Evolutionary conservation across 2,888 invertebrate species (phyloP).

Genomic region (Diadegma fenestrale): DNA sequence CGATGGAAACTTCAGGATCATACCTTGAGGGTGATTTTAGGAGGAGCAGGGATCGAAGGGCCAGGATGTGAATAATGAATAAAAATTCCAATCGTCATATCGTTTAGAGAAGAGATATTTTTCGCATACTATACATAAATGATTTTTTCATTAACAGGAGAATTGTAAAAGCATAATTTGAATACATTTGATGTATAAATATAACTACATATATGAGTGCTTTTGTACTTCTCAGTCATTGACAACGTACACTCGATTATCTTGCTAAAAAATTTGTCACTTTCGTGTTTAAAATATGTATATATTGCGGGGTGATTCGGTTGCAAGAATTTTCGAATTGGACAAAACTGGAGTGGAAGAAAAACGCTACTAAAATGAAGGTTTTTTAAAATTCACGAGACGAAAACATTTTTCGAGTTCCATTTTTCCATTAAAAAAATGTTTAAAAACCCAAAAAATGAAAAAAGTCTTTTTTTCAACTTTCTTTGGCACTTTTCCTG

Average conservation of each 20-base stretch:
- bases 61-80: not conserved
- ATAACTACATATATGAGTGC: slow-evolving; percentile 81
- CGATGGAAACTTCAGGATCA: too few relatives aligned
- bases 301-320: slow-evolving; percentile 16
- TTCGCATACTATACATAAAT: slow-evolving; percentile 59
- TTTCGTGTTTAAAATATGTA: slow-evolving; percentile 46
- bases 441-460: not conserved
- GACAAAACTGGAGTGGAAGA: not conserved
- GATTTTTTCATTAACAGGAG: slow-evolving; percentile 77
- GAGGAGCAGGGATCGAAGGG: not conserved
- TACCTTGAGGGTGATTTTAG: not conserved
- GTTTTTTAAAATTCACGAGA: not conserved
- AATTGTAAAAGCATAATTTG: slow-evolving; percentile 79
- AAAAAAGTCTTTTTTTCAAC: not conserved
- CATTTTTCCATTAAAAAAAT: not conserved
- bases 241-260: slow-evolving; percentile 79
- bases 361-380: not conserved
- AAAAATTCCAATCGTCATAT: not conserved
- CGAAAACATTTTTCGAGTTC: not conserved
- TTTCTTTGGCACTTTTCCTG: slow-evolving; percentile 1
- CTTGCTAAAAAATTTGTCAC: slow-evolving; percentile 58
- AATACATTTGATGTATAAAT: slow-evolving; percentile 82
- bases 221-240: slow-evolving; percentile 83
- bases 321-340: not conserved
- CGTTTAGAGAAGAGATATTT: slow-evolving; percentile 62